Percentiles rank a stretch among this genome's conserved stretches.
Conservation (phyloP, 2,888 invertebrate genomes). For the Nephrotoma appendiculata region DNA sequence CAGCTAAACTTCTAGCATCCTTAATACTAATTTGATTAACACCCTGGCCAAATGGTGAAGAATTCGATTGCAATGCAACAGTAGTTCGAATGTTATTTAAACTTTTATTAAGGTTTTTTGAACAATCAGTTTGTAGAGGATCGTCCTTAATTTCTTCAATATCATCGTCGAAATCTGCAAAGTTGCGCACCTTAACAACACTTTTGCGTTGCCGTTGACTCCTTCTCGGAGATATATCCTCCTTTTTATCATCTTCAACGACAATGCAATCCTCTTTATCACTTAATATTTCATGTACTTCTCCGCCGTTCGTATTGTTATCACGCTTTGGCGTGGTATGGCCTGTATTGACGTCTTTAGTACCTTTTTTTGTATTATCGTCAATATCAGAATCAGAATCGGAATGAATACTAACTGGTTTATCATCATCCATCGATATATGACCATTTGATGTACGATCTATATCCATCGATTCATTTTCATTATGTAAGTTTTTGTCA, state of each 20-base stretch:
- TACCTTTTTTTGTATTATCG: slow-evolving; percentile 8
- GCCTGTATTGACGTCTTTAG: slow-evolving; percentile 9
- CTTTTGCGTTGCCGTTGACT: slow-evolving; percentile 32
- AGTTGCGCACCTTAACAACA: slow-evolving; percentile 23
- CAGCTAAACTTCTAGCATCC: slow-evolving; percentile 25
- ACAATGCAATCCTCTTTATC: slow-evolving; percentile 37
- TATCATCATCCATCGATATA: slow-evolving; percentile 15
- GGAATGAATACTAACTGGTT: slow-evolving; percentile 33
- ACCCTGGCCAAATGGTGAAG: slow-evolving; percentile 2
- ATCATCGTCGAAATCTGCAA: slow-evolving; percentile 32
- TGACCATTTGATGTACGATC: slow-evolving; percentile 8
- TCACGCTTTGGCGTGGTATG: slow-evolving; percentile 12
- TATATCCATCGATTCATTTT: slow-evolving; percentile 12
- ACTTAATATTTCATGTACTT: slow-evolving; percentile 33
- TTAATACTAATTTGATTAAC: slow-evolving; percentile 24
- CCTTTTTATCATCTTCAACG: slow-evolving; percentile 39
- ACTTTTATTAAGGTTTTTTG: not conserved
- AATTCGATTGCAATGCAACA: slow-evolving; percentile 17
- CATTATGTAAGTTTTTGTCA: slow-evolving; percentile 1
- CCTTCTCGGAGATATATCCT: slow-evolving; percentile 17
- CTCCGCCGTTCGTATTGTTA: slow-evolving; percentile 20
- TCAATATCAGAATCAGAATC: slow-evolving; percentile 27
- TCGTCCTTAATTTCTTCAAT: slow-evolving; percentile 36
- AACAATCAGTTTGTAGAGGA: slow-evolving; percentile 32
- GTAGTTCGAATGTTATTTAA: not conserved